Evolutionary conservation across 2,888 invertebrate species (phyloP).

Genomic region (Bruchidius siliquastri): DNA sequence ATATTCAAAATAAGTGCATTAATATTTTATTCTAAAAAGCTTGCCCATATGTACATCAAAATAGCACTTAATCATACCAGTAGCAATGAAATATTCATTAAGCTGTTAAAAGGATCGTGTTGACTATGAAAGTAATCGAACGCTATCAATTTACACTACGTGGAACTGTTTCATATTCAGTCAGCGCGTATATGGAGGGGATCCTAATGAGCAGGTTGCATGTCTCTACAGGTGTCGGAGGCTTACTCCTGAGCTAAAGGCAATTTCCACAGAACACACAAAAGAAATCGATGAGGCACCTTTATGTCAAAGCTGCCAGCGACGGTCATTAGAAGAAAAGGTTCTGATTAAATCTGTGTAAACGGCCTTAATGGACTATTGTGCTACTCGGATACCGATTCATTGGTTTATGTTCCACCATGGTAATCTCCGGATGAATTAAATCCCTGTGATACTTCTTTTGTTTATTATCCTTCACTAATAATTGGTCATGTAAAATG

Average conservation of each 20-base stretch:
- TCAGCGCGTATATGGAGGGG: constrained; percentile 19
- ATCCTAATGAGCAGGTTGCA: constrained; percentile 42
- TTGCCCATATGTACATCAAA: too few relatives aligned
- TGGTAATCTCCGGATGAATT: too few relatives aligned
- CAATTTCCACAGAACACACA: neutral
- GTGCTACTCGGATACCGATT: neutral
- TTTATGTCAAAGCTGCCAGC: neutral
- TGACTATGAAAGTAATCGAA: constrained; percentile 44
- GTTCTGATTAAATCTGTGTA: neutral
- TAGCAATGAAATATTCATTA: neutral
- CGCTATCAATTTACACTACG: constrained; percentile 41
- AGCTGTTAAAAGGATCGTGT: constrained; percentile 29
- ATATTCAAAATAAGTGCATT: too few relatives aligned
- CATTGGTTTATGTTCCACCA: neutral
- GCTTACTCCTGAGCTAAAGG: neutral
- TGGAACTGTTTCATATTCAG: constrained; percentile 32
- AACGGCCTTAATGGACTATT: neutral
- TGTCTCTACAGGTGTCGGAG: constrained; percentile 40
- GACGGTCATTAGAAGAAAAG: neutral
- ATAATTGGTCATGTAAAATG: too few relatives aligned
- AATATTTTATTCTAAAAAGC: too few relatives aligned
- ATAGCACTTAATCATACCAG: neutral
- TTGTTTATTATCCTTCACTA: too few relatives aligned
- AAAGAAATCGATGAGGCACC: neutral
- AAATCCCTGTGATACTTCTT: too few relatives aligned